Conservation (phyloP, 2,888 invertebrate genomes). For the Aphidoletes aphidimyza region DNA sequence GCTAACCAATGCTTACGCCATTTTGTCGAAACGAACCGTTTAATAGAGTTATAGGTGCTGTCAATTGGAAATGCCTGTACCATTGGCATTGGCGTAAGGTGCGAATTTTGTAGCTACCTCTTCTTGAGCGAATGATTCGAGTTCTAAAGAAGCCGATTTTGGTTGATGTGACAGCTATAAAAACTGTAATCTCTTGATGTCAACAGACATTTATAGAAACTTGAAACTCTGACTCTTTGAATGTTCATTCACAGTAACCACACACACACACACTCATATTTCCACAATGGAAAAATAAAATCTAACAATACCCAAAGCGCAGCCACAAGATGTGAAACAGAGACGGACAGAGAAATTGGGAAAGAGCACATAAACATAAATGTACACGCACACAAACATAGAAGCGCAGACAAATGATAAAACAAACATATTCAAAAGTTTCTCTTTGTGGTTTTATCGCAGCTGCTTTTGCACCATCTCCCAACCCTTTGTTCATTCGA, state of each 20-base stretch:
- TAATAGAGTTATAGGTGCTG: not conserved
- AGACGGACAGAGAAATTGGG: not conserved
- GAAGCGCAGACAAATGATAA: constrained; percentile 32
- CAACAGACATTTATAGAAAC: not conserved
- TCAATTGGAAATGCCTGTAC: not conserved
- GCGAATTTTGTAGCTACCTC: not conserved
- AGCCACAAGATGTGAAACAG: too few species aligned
- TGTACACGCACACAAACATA: not conserved
- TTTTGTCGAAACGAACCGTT: not conserved
- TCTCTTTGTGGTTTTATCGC: constrained; percentile 54
- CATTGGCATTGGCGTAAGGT: too few species aligned
- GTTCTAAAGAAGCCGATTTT: not conserved
- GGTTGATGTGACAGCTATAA: constrained; percentile 37
- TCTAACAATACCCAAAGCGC: too few species aligned
- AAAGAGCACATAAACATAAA: not conserved
- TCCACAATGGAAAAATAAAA: constrained; percentile 27
- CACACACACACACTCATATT: not conserved
- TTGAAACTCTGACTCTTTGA: not conserved
- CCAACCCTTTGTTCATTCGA: constrained; percentile 11
- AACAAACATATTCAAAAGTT: constrained; percentile 43
- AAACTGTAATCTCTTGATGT: constrained; percentile 44
- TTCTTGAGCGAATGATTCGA: not conserved
- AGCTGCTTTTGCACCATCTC: constrained; percentile 40
- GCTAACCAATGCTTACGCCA: not conserved
- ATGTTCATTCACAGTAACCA: too few species aligned